Evolutionary conservation across 2,888 invertebrate genomes (phyloP).

Genomic region (Capitulum mitella): DNA sequence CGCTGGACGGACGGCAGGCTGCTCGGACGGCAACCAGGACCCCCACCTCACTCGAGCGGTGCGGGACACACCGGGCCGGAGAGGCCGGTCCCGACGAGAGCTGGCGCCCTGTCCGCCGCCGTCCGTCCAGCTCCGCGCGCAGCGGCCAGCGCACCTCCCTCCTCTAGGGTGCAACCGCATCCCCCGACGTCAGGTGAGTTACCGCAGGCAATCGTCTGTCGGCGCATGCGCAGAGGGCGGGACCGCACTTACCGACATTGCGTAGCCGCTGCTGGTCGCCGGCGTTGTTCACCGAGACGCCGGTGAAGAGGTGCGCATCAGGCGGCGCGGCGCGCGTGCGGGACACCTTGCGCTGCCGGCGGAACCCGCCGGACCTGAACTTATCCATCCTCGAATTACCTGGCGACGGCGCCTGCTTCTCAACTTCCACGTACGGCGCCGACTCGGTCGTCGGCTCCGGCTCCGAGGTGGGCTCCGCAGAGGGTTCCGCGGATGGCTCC

Average conservation of each 20-base stretch:
- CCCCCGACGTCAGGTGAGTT: background rate
- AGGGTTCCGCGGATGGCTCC: too few relatives aligned
- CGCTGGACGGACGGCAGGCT: background rate
- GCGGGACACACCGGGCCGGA: too few relatives aligned
- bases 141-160: background rate
- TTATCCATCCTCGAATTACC: slow-evolving; percentile 5
- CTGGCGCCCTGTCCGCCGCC: background rate
- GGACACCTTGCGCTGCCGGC: background rate
- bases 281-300: background rate
- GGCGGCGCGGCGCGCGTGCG: background rate
- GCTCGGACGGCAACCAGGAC: too few relatives aligned
- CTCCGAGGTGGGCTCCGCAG: too few relatives aligned
- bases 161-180: background rate
- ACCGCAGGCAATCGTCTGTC: background rate
- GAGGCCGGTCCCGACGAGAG: too few relatives aligned
- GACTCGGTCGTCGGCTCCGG: slow-evolving; percentile 41
- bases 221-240: background rate
- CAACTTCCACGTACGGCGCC: slow-evolving; percentile 41
- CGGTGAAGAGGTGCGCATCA: background rate
- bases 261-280: background rate
- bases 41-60: too few relatives aligned
- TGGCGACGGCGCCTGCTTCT: slow-evolving; percentile 35
- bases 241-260: background rate
- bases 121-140: background rate
- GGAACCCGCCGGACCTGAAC: slow-evolving; percentile 12